Evolutionary conservation across 2,888 invertebrate species (phyloP).

Genomic region (Dyspetes luteomarginatus): DNA sequence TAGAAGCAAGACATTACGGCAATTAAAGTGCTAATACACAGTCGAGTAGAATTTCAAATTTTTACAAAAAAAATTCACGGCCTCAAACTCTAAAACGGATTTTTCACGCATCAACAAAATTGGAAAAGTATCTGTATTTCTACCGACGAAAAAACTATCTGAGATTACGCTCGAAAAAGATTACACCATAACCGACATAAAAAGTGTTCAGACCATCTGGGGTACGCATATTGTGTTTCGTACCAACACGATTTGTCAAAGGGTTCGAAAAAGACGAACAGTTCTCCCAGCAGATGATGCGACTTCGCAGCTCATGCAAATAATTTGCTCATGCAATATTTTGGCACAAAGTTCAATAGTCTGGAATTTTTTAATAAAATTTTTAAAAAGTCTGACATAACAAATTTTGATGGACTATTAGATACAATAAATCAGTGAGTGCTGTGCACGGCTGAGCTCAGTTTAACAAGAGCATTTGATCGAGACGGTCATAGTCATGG

Average conservation of each 20-base stretch:
- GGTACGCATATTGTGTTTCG: neutral
- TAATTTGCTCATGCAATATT: conserved; percentile 11
- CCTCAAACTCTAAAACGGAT: neutral
- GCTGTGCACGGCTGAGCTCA: too few relatives aligned
- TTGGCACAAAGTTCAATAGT: conserved; percentile 20
- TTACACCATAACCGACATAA: neutral
- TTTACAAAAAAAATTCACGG: neutral
- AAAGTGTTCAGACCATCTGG: neutral
- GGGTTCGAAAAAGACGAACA: neutral
- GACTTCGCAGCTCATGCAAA: neutral
- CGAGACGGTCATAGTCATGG: too few relatives aligned
- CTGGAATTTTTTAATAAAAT: too few relatives aligned
- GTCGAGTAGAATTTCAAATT: neutral
- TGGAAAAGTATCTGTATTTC: neutral
- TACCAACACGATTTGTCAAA: conserved; percentile 4
- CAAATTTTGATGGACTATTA: too few relatives aligned
- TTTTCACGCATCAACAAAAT: neutral
- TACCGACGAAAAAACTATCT: neutral
- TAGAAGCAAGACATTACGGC: too few relatives aligned
- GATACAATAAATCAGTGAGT: too few relatives aligned
- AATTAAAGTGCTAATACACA: too few relatives aligned
- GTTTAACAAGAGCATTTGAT: neutral
- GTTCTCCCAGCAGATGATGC: neutral
- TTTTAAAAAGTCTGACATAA: neutral
- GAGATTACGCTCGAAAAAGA: neutral